Evolutionary conservation across 1,140 invertebrate species (phyloP), one percentile per base, ranked within the genome.

Genomic region (Temnothorax nylanderi): DNA sequence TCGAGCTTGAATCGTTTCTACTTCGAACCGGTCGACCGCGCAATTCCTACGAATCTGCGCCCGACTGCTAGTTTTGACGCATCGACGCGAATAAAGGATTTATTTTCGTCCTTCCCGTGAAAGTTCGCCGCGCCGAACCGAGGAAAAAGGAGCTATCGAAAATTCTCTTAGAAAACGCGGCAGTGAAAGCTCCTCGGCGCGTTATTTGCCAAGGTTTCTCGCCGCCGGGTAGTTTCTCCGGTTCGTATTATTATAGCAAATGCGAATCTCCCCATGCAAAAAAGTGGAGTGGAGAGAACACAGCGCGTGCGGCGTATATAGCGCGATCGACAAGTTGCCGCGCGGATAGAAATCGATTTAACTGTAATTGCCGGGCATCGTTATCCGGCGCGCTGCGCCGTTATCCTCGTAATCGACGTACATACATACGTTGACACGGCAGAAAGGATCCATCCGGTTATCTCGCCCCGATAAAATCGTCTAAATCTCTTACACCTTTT

Each of bases 141-240:
- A 5, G 21, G 37, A 54, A 81, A 81, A 81, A 81, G 78, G 64
- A 71, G 37, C 65, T 58, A 71, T 81, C 81, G 71, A 85, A 76
- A 76, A 76, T 85, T 62, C 71, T 60, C 56, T 56, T 49, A 54
- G 54, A 76, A 76, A 74, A 85, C 71, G 56, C 67, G 81, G 18
- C 56, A 76, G 81, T 60, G 71, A 76, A 85, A 85, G 71, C 81
- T 76, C n/a, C 41, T 62, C 58, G 11, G 18, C 71, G 69, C 58
- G 44, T 80, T 88, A 89, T 88, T 89, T 78, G 87, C 58, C 44
- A 75, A 44, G 65, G 56, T 78, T 82, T 88, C 65, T 81, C 78
- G 47, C 77, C 49, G 51, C 21, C 18, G 77, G 64, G 21, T 56
- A 81, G 78, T 81, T 81, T 81, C 78, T 81, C 49, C 65, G 41